Percentiles rank a stretch among this genome's conserved stretches.
Conservation (phyloP, 2,113 vertebrate species). For the Terrapene triunguis region DNA sequence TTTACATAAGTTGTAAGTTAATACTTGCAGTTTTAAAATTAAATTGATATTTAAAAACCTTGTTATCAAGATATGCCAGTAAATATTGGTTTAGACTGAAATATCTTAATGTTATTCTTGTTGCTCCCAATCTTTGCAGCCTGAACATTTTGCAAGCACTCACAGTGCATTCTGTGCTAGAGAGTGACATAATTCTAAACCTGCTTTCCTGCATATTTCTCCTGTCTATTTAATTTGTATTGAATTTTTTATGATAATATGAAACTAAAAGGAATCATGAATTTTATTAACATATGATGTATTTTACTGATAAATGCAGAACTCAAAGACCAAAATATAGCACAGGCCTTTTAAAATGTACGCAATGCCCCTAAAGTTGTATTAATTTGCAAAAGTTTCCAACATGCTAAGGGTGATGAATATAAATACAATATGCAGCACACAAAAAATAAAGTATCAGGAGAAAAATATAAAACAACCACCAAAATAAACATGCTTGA, state of each 20-base stretch:
- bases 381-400: not conserved
- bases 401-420: not conserved
- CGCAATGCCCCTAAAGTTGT: not conserved
- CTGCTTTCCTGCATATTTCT: not conserved
- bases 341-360: not conserved
- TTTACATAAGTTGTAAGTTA: accelerated
- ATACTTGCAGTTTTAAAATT: not conserved
- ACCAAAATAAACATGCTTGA: not conserved
- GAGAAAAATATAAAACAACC: not conserved
- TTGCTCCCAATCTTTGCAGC: not conserved
- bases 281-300: not conserved
- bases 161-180: not conserved
- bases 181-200: not conserved
- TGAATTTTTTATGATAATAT: not conserved
- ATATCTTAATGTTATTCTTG: not conserved
- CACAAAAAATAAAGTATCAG: too few relatives aligned
- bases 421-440: not conserved
- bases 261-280: not conserved
- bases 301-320: not conserved
- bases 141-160: not conserved
- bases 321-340: not conserved
- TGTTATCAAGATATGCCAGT: not conserved
- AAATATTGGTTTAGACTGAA: not conserved
- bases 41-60: not conserved
- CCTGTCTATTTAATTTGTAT: not conserved